Evolutionary conservation across 2,113 vertebrate genomes (phyloP).

Genomic region (Menidia beryllina): DNA sequence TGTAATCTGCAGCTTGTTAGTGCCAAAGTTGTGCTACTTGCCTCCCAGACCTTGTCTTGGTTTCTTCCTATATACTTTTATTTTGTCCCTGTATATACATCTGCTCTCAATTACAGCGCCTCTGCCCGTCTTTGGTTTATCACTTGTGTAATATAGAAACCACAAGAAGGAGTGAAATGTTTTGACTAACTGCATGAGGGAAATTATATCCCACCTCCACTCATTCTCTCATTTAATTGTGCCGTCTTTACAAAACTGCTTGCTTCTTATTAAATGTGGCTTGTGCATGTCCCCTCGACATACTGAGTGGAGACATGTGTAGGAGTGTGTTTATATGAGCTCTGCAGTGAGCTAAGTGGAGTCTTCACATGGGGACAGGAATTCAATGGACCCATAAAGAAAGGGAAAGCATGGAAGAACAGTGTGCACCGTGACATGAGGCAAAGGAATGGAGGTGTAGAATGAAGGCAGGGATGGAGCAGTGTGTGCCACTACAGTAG

Average conservation of each 20-base stretch:
- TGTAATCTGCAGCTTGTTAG: conserved; percentile 60
- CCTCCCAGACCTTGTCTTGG: conserved; percentile 35
- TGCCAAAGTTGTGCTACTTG: conserved; percentile 38
- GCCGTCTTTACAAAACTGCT: conserved; percentile 38
- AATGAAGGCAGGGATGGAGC: not conserved
- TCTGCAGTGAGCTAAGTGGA: conserved; percentile 2
- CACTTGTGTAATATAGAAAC: conserved; percentile 29
- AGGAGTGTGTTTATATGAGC: conserved; percentile 5
- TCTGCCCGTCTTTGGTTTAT: conserved; percentile 34
- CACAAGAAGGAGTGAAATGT: conserved; percentile 19
- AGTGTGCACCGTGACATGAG: not conserved
- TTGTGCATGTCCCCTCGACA: conserved; percentile 16
- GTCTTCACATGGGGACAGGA: not conserved
- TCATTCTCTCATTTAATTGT: conserved; percentile 32
- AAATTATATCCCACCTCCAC: conserved; percentile 17
- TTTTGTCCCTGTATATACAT: conserved; percentile 41
- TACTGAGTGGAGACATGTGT: conserved; percentile 21
- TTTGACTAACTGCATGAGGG: conserved; percentile 23
- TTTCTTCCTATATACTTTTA: conserved; percentile 24
- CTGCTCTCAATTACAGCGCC: conserved; percentile 62
- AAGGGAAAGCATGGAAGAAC: not conserved
- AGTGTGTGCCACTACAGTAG: not conserved
- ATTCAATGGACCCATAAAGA: conserved; percentile 6
- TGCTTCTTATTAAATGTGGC: conserved; percentile 55
- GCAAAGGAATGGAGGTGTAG: not conserved